Conservation (phyloP, 1,140 invertebrate genomes). For the Oncopodura yosiiana region DNA sequence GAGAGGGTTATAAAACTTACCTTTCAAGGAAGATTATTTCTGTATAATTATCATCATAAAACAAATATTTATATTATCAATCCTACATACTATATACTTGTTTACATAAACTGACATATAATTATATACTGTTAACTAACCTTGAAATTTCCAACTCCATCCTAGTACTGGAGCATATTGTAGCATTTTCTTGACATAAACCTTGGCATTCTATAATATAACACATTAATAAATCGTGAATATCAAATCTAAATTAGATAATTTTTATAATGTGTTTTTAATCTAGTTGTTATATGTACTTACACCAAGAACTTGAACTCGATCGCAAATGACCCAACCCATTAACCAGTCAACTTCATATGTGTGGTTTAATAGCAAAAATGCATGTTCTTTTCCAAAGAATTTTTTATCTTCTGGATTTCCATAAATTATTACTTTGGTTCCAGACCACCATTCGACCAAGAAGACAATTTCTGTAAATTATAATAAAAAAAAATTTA, state of each 20-base stretch:
- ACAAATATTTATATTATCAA: too few relatives aligned
- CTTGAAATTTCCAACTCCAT: conserved; percentile 50
- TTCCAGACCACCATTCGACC: conserved; percentile 83
- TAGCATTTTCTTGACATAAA: conserved; percentile 78
- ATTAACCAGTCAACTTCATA: conserved; percentile 93
- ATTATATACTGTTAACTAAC: too few relatives aligned
- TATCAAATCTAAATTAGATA: background rate
- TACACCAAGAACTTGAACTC: conserved; percentile 64
- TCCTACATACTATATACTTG: too few relatives aligned
- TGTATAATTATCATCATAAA: too few relatives aligned
- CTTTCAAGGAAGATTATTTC: conserved; percentile 50
- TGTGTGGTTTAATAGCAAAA: conserved; percentile 86
- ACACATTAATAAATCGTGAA: conserved; percentile 25
- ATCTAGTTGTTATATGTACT: conserved; percentile 38
- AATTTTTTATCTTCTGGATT: conserved; percentile 67
- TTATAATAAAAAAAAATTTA: background rate
- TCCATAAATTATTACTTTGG: conserved; percentile 60
- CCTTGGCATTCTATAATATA: conserved; percentile 75
- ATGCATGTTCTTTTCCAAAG: conserved; percentile 77
- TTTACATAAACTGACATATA: too few relatives aligned
- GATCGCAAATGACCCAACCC: conserved; percentile 76
- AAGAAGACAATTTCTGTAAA: conserved; percentile 76
- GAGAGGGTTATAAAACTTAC: too few relatives aligned
- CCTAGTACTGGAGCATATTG: conserved; percentile 48
- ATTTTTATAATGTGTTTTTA: background rate